These are phyloP conservation scores for Potorous gilbertii DNA, from an alignment of 2,797 vertebrate genomes.

Conservation along the genomic window DNA sequence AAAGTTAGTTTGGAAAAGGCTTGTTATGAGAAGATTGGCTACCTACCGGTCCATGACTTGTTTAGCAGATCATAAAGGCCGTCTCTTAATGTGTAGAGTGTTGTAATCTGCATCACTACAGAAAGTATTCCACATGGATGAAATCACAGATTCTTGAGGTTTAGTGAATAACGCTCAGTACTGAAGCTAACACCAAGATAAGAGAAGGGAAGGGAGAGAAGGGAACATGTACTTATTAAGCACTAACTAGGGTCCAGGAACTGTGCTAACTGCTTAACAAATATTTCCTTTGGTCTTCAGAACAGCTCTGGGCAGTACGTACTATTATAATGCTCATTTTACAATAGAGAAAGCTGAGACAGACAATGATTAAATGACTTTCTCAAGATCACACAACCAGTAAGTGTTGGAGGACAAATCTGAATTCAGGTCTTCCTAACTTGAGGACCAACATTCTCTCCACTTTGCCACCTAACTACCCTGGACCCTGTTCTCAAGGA, in stretches of 20 bases:
- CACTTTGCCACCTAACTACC: not conserved
- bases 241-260: not conserved
- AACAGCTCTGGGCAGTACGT: not conserved
- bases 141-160: not conserved
- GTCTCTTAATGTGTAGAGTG: not conserved
- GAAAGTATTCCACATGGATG: not conserved
- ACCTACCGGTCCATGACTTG: not conserved
- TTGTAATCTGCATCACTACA: not conserved
- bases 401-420: not conserved
- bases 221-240: not conserved
- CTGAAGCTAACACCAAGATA: not conserved
- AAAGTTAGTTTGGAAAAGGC: not conserved
- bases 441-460: not conserved
- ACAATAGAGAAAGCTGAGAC: not conserved
- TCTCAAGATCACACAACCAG: not conserved
- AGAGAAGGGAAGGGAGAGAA: not conserved
- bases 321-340: not conserved
- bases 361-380: not conserved
- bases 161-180: not conserved
- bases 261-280: not conserved
- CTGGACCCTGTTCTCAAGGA: not conserved
- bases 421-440: not conserved
- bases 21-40: not conserved
- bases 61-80: not conserved
- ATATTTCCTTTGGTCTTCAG: not conserved